Percentiles rank a stretch among this genome's conserved stretches.
Evolutionary conservation across 2,113 vertebrate species (phyloP).

Genomic region (Rhombomys opimus): DNA sequence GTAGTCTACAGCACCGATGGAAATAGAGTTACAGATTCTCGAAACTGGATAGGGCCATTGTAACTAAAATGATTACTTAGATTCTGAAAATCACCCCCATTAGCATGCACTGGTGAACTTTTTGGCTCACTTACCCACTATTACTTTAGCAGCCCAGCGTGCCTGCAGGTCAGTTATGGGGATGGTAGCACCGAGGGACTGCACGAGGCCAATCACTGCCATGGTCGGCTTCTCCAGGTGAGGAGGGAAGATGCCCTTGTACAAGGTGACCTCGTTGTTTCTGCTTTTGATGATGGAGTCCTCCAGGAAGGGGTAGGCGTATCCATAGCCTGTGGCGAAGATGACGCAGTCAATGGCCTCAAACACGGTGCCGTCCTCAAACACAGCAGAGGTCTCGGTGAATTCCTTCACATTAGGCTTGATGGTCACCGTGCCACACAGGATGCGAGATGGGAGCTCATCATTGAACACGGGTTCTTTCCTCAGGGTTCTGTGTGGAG

Average conservation of each 20-base stretch:
- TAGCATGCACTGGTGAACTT: background rate
- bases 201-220: slow-evolving; percentile 91
- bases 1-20: background rate
- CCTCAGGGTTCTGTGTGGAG: slow-evolving; percentile 84
- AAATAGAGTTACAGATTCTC: background rate
- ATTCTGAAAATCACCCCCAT: background rate
- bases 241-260: slow-evolving; percentile 90
- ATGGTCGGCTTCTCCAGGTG: slow-evolving; percentile 88
- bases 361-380: slow-evolving; percentile 90
- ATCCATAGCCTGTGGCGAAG: slow-evolving; percentile 92
- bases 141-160: slow-evolving; percentile 89
- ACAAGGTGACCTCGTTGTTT: slow-evolving; percentile 86
- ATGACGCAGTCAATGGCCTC: slow-evolving; percentile 89
- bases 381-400: slow-evolving; percentile 86
- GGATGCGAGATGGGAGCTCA: slow-evolving; percentile 89
- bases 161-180: slow-evolving; percentile 90
- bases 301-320: slow-evolving; percentile 88
- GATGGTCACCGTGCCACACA: slow-evolving; percentile 87
- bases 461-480: slow-evolving; percentile 88
- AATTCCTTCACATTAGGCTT: slow-evolving; percentile 90
- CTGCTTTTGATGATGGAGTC: slow-evolving; percentile 84
- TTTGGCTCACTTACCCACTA: slow-evolving; percentile 86
- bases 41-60: background rate
- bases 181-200: slow-evolving; percentile 87
- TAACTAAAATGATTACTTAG: background rate